These are phyloP conservation scores for Ardeotis arabs DNA, from an alignment of 2,113 vertebrate genomes.

Conservation along the genomic window DNA sequence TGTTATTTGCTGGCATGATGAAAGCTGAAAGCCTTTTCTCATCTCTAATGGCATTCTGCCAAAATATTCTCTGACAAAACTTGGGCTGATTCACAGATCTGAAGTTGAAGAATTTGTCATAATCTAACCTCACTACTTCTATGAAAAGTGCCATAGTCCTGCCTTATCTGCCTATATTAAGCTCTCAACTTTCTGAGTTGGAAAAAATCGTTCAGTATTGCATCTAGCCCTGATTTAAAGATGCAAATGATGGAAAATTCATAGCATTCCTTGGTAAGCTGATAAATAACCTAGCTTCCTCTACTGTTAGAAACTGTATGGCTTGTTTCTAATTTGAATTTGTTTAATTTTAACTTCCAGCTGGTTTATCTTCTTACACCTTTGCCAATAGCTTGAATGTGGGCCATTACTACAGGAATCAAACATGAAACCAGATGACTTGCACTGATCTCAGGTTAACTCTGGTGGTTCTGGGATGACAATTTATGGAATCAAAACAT, in stretches of 20 bases:
- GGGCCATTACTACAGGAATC: background rate
- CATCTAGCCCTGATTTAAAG: background rate
- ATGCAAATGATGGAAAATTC: background rate
- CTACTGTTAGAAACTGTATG: background rate
- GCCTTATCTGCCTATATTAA: background rate
- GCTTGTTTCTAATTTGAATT: background rate
- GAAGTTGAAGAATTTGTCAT: slow-evolving; percentile 20
- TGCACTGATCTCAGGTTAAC: background rate
- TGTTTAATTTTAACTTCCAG: slow-evolving; percentile 1
- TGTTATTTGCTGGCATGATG: slow-evolving; percentile 6
- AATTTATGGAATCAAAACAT: background rate
- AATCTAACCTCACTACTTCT: background rate
- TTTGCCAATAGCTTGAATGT: background rate
- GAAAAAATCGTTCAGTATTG: background rate
- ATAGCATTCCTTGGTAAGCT: background rate
- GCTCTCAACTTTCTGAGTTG: background rate
- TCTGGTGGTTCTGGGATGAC: background rate
- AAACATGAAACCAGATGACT: background rate
- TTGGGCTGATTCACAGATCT: slow-evolving; percentile 26
- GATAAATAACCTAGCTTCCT: background rate
- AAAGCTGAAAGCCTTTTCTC: slow-evolving; percentile 39
- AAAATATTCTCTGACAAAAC: slow-evolving; percentile 38
- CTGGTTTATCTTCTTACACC: background rate
- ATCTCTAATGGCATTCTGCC: slow-evolving; percentile 13
- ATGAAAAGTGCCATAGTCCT: background rate